phyloP scores from a whole-genome alignment of 2,113 vertebrate genomes.

The Capra hircus region DNA sequence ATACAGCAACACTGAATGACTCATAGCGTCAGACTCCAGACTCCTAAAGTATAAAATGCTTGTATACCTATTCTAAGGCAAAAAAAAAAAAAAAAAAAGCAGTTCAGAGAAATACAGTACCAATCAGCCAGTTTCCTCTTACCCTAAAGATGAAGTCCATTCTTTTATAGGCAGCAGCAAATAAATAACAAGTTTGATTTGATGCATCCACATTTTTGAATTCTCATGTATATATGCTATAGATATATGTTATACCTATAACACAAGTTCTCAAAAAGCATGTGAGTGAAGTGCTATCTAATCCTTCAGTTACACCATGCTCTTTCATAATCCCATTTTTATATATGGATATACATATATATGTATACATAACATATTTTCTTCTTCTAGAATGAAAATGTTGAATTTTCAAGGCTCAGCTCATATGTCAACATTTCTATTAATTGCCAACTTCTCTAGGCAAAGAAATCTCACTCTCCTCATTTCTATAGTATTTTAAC shows the following conservation, averaged over 20 bases:
- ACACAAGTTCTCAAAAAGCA: neutral
- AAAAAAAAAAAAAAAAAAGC: neutral
- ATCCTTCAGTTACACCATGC: neutral
- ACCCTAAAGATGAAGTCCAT: neutral
- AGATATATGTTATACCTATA: neutral
- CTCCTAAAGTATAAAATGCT: neutral
- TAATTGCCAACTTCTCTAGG: neutral
- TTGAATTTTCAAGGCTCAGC: slow-evolving; percentile 10
- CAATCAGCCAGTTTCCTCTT: neutral
- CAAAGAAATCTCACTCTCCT: neutral
- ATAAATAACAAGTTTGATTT: neutral
- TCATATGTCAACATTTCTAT: neutral
- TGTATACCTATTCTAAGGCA: neutral
- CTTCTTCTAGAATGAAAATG: slow-evolving; percentile 20
- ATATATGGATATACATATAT: neutral
- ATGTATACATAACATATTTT: neutral
- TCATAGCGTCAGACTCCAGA: neutral
- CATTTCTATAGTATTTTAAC: neutral
- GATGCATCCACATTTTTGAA: neutral
- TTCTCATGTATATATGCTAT: neutral
- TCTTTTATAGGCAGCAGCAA: neutral
- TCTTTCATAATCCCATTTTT: neutral
- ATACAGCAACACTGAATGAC: neutral
- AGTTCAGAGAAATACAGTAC: neutral
- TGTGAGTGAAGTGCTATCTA: neutral